Conservation (phyloP, 1,140 invertebrate species). For the Carposina sasakii region DNA sequence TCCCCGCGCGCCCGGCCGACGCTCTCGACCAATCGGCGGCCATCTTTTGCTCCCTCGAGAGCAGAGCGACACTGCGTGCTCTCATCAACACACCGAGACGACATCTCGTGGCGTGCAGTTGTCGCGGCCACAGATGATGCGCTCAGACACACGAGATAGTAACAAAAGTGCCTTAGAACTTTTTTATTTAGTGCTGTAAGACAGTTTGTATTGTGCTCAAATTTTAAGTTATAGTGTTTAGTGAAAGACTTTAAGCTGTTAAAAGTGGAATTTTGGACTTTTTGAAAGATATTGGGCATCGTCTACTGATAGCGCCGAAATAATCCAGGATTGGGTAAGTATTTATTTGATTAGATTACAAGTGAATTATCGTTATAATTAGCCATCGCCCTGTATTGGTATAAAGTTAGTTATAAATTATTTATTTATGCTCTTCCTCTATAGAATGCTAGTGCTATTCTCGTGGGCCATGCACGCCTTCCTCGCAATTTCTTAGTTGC, state of each 20-base stretch:
- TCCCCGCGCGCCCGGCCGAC: conserved; percentile 49
- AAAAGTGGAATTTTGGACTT: conserved; percentile 54
- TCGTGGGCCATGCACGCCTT: no score
- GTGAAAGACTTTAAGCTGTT: conserved; percentile 52
- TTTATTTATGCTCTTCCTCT: no score
- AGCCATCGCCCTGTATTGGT: conserved; percentile 44
- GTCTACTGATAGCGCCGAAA: conserved; percentile 61
- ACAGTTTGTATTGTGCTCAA: conserved; percentile 59
- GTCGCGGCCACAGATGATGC: conserved; percentile 60
- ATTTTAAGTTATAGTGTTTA: conserved; percentile 46
- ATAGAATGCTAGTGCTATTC: no score
- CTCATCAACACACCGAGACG: conserved; percentile 70
- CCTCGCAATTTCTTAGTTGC: no score
- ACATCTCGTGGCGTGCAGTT: conserved; percentile 66
- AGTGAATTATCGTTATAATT: conserved; percentile 65
- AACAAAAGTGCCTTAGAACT: conserved; percentile 42
- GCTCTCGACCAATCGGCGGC: conserved; percentile 66
- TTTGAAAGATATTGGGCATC: conserved; percentile 43
- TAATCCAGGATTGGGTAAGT: conserved; percentile 71
- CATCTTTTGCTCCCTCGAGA: conserved; percentile 70
- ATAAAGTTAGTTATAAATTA: no score
- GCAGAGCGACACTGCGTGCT: conserved; percentile 70
- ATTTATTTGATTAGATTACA: conserved; percentile 67
- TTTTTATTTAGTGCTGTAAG: conserved; percentile 42
- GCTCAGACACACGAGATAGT: conserved; percentile 33